Evolutionary conservation across 2,113 vertebrate species (phyloP), one percentile per base, ranked within the genome.

Genomic region (Alethe castanea): DNA sequence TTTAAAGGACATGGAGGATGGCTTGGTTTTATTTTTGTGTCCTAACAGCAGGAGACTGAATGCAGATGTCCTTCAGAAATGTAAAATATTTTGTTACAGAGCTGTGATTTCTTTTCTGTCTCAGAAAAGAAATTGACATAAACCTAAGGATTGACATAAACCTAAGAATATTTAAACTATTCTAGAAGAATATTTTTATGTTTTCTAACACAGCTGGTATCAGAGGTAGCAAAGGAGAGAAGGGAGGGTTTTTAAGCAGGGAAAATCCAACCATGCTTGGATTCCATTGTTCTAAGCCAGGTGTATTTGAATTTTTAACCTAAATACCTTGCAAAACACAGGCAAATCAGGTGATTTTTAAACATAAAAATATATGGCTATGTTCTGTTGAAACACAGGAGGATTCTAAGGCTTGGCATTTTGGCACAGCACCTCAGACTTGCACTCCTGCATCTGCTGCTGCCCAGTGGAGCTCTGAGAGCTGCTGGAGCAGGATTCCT

Each of bases 341-440:
- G 59, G 22, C 24, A 82, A 82, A 80, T 13, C n/a, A 15, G 11
- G 5, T 72, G 35, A 3, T 6, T 59, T 89, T 60, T 9, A 35
- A 50, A 42, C 3, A 8, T 11, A 19, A 78, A 81, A 59, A 48
- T 2, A 9, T 0, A 19, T 0, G 0, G 15, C 3, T 45, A 5
- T 4, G 6, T 52, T 79, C 33, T 80, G 8, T 8, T 60, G 61
- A 31, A 26, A 8, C 3, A 5, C 62, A 59, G 60, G 12, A 4
- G 40, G 33, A 31, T 70, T 5, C 7, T 12, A 47, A 65, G 3
- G 24, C 16, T 44, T 66, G 33, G 69, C 3, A 2, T n/a, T 88
- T 78, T 90, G 54, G 64, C 76, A 65, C 42, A 26, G 1, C 6
- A 8, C 18, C 38, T 88, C n/a, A 50, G 29, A 2, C 44, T 23